Evolutionary conservation across 2,113 vertebrate genomes (phyloP).

Genomic region (Opisthocomus hoazin): DNA sequence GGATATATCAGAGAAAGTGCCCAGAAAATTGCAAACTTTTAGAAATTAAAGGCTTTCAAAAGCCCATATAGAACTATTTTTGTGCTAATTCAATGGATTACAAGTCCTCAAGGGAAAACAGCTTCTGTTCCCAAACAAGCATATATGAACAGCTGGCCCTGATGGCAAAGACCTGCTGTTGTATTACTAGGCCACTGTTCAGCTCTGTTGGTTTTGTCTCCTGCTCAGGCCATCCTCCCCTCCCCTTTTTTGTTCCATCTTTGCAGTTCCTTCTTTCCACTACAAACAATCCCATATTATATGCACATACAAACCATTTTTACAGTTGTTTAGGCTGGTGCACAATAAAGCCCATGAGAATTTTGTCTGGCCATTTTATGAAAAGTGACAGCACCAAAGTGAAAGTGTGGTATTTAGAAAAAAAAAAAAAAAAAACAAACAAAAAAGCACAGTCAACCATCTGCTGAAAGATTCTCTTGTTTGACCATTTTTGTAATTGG

Average conservation of each 20-base stretch:
- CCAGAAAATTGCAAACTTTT: neutral
- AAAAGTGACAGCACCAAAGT: slow-evolving; percentile 24
- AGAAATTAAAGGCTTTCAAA: neutral
- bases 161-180: neutral
- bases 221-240: neutral
- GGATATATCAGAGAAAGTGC: neutral
- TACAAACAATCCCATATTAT: neutral
- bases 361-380: neutral
- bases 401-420: neutral
- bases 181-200: neutral
- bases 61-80: neutral
- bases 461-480: slow-evolving; percentile 44
- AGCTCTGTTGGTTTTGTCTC: neutral
- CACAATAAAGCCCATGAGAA: neutral
- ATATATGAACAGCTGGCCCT: slow-evolving; percentile 29
- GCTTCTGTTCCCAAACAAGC: slow-evolving; percentile 2
- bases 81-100: neutral
- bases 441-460: neutral
- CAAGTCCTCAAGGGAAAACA: neutral
- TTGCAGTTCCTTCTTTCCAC: neutral
- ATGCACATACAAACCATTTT: neutral
- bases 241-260: neutral
- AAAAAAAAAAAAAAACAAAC: neutral
- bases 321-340: neutral
- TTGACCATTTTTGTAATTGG: slow-evolving; percentile 24